A percentile compares a stretch with the other conserved stretches of the same genome.
Evolutionary conservation across 2,888 invertebrate species (phyloP).

Genomic region (Lepeophtheirus nordmannii): DNA sequence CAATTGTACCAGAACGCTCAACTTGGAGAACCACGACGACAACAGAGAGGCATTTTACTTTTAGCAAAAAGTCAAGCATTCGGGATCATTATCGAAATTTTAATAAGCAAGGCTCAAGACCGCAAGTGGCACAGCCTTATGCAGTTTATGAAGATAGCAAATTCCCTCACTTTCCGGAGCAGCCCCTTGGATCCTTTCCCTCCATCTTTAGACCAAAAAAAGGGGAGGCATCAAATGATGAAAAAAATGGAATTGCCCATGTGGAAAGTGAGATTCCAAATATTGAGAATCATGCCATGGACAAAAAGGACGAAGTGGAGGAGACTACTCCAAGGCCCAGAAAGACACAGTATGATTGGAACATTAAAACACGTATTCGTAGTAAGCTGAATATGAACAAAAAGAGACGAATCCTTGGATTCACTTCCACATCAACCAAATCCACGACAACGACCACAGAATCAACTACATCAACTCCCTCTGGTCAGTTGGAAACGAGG

Average conservation of each 20-base stretch:
- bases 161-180: not conserved
- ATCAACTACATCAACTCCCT: not conserved
- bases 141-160: not conserved
- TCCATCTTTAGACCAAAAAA: not conserved
- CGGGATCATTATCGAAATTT: slow-evolving; percentile 1
- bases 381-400: not conserved
- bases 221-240: not conserved
- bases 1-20: not conserved
- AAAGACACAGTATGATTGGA: not conserved
- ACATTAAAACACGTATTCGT: not conserved
- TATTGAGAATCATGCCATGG: not conserved
- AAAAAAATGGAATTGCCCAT: not conserved
- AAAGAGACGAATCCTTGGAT: not conserved
- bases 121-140: not conserved
- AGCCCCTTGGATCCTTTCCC: not conserved
- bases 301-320: not conserved
- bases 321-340: not conserved
- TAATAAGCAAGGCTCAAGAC: not conserved
- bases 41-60: not conserved
- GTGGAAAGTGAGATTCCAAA: not conserved
- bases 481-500: not conserved
- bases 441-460: not conserved
- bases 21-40: not conserved
- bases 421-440: not conserved
- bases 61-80: not conserved